Evolutionary conservation across 2,113 vertebrate genomes (phyloP).

Genomic region (Leucosticte australis): DNA sequence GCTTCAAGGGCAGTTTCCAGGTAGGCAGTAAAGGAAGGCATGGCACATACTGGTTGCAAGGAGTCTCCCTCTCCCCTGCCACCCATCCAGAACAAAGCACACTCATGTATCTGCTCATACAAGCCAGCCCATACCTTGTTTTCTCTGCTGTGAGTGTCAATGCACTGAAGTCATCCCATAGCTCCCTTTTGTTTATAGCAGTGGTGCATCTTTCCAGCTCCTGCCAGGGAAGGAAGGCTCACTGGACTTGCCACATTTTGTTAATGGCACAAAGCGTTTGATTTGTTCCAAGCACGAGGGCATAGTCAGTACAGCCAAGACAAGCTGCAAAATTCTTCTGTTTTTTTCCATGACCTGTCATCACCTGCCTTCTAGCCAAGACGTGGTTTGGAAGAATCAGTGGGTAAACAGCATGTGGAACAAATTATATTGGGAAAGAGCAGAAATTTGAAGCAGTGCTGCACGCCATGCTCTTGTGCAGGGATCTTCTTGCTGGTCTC

Average conservation of each 20-base stretch:
- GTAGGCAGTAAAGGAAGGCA: not conserved
- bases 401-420: conserved; percentile 33
- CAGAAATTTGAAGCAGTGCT: not conserved
- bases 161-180: not conserved
- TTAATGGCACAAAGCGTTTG: not conserved
- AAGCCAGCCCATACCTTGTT: not conserved
- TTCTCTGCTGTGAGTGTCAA: not conserved
- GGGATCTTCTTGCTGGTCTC: not conserved
- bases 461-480: not conserved
- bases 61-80: not conserved
- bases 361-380: conserved; percentile 40
- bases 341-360: conserved; percentile 40
- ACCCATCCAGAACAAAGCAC: not conserved
- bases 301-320: conserved; percentile 40
- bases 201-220: not conserved
- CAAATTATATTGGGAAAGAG: conserved; percentile 18
- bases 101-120: not conserved
- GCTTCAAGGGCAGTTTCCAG: not conserved
- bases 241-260: not conserved
- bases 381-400: not conserved
- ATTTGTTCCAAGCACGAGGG: not conserved
- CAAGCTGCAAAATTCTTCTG: conserved; percentile 50
- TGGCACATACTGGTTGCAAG: not conserved
- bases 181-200: not conserved
- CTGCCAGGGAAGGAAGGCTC: not conserved